Conservation (phyloP, 1,140 invertebrate species). For the Solen grandis region DNA sequence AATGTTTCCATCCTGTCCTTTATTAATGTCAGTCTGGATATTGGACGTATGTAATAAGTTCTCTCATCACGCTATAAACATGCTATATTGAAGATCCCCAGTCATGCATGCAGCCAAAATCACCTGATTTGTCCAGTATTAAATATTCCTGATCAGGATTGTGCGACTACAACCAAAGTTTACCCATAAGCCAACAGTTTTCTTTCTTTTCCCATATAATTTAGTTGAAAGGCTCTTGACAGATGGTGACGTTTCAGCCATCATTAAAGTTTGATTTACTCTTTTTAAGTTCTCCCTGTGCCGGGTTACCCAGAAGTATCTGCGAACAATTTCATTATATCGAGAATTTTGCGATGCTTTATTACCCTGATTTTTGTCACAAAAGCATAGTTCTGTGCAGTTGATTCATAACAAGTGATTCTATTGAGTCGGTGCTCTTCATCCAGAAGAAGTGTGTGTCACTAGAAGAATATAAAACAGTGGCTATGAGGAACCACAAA, state of each 20-base stretch:
- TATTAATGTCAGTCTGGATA: too few species aligned
- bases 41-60: too few species aligned
- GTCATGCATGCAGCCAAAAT: too few species aligned
- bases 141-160: too few species aligned
- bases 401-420: conserved; percentile 50
- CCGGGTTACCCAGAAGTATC: conserved; percentile 45
- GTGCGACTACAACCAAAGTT: too few species aligned
- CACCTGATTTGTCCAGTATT: too few species aligned
- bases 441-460: conserved; percentile 38
- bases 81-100: too few species aligned
- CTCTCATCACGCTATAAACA: too few species aligned
- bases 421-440: conserved; percentile 49
- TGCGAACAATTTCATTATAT: conserved; percentile 56
- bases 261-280: conserved; percentile 62
- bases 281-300: conserved; percentile 23
- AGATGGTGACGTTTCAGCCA: conserved; percentile 44
- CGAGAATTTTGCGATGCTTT: conserved; percentile 50
- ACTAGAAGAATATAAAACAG: conserved; percentile 36
- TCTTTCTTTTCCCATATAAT: background rate
- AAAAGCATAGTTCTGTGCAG: conserved; percentile 36
- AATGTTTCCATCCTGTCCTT: too few species aligned
- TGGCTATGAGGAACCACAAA: conserved; percentile 6
- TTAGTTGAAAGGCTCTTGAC: conserved; percentile 2
- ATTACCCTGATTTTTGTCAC: conserved; percentile 37
- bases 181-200: too few species aligned